phyloP scores from a whole-genome alignment of 2,113 vertebrate species.

The Tamias sibiricus region DNA sequence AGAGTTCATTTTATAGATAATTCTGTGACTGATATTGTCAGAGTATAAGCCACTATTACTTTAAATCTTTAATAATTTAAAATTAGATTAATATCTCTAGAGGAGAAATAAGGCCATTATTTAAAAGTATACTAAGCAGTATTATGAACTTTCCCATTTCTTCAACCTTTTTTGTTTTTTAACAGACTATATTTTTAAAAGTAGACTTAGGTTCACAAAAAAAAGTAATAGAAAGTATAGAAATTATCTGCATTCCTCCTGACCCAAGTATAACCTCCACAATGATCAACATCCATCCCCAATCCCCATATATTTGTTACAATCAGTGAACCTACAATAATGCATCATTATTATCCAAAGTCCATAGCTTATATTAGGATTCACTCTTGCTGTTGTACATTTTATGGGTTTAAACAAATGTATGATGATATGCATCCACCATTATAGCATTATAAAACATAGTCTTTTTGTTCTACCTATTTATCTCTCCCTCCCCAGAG shows the following conservation, averaged over 20 bases:
- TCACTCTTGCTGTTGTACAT: background rate
- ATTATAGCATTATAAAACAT: background rate
- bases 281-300: background rate
- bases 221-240: background rate
- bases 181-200: background rate
- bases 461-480: background rate
- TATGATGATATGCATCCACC: background rate
- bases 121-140: background rate
- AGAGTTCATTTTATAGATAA: background rate
- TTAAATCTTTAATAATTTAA: background rate
- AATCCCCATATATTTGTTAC: background rate
- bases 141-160: background rate
- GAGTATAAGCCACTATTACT: background rate
- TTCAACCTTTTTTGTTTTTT: background rate
- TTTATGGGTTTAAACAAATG: background rate
- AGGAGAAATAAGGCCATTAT: background rate
- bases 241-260: background rate
- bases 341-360: background rate
- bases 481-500: background rate
- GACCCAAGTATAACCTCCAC: too few species aligned
- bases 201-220: background rate
- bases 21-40: background rate
- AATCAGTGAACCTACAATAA: background rate
- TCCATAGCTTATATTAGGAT: background rate
- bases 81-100: background rate